phyloP scores from a whole-genome alignment of 2,888 invertebrate genomes.

The Ophonus ardosiacus region DNA sequence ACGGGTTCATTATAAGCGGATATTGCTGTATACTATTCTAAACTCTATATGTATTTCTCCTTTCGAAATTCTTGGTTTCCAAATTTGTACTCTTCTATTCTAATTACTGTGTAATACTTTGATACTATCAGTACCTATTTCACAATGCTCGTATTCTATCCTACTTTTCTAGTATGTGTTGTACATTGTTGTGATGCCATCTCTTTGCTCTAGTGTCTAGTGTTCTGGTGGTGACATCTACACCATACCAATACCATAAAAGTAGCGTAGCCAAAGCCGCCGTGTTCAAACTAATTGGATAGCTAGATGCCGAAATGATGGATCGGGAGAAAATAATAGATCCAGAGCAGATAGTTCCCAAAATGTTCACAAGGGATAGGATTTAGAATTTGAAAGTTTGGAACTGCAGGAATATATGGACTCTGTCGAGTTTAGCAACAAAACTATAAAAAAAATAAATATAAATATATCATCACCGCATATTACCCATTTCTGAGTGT shows the following conservation, averaged over 20 bases:
- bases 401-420: no score
- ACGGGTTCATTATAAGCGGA: no score
- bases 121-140: neutral
- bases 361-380: neutral
- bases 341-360: neutral
- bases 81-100: no score
- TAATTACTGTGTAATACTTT: neutral
- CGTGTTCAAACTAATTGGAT: slow-evolving; percentile 46
- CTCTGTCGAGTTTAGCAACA: no score
- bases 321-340: neutral
- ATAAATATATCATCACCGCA: no score
- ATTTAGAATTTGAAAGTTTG: neutral
- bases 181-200: neutral
- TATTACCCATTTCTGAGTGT: no score
- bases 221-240: neutral
- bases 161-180: no score
- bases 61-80: no score
- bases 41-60: no score
- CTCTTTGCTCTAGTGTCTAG: neutral
- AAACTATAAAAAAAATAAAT: no score
- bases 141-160: neutral
- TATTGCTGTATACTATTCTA: no score
- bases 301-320: neutral
- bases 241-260: slow-evolving; percentile 38
- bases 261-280: slow-evolving; percentile 1